Conservation (phyloP, 2,113 vertebrate genomes). For the Pomatostomus ruficeps region DNA sequence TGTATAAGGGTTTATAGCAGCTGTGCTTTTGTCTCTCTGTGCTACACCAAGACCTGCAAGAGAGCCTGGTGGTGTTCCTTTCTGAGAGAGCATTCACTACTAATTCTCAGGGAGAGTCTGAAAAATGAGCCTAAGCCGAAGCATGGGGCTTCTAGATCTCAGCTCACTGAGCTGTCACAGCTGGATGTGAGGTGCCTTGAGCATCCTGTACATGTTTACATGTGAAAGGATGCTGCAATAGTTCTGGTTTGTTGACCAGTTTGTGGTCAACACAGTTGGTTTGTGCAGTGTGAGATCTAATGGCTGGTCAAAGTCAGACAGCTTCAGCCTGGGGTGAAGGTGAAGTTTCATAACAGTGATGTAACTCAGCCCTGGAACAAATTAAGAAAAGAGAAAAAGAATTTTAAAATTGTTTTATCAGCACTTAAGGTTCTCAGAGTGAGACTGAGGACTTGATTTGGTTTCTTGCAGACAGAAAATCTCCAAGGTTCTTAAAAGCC, state of each 20-base stretch:
- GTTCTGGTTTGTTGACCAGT: not conserved
- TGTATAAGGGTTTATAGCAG: rapidly evolving
- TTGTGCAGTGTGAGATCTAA: not conserved
- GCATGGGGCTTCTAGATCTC: not conserved
- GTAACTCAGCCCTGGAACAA: not conserved
- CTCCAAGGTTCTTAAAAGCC: not conserved
- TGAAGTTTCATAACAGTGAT: not conserved
- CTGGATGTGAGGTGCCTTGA: not conserved
- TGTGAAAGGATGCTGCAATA: not conserved
- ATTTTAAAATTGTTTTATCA: not conserved
- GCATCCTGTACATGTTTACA: not conserved
- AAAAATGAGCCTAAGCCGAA: not conserved
- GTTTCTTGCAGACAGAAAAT: not conserved
- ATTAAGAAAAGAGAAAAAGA: not conserved
- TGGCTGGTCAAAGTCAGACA: not conserved
- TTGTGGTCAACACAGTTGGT: no score
- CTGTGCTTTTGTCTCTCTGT: not conserved
- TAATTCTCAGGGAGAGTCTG: not conserved
- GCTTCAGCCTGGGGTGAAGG: not conserved
- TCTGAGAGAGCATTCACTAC: not conserved
- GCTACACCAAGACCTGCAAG: not conserved
- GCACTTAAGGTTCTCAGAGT: not conserved
- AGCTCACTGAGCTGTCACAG: not conserved
- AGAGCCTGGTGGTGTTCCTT: not conserved
- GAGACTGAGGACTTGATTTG: not conserved